Evolutionary conservation across 2,797 vertebrate species (phyloP).

Genomic region (Rhincodon typus): DNA sequence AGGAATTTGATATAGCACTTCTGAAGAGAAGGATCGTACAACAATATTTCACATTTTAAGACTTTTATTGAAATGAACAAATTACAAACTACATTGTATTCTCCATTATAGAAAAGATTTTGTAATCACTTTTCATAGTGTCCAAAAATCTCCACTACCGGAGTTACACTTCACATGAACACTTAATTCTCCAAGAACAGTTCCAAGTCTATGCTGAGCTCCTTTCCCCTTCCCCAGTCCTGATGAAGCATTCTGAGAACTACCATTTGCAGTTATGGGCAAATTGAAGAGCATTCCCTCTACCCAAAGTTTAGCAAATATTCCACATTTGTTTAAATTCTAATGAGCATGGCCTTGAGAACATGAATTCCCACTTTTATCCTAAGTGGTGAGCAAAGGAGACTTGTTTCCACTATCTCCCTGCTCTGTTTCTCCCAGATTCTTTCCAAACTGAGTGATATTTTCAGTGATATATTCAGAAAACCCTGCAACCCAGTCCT

Average conservation of each 20-base stretch:
- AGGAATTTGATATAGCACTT: too few relatives aligned
- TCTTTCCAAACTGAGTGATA: too few relatives aligned
- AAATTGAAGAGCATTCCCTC: background rate
- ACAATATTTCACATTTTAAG: background rate
- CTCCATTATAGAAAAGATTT: background rate
- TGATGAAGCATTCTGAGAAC: background rate
- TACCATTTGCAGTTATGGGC: background rate
- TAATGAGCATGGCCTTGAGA: too few relatives aligned
- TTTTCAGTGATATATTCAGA: too few relatives aligned
- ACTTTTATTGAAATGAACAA: background rate
- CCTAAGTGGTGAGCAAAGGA: too few relatives aligned
- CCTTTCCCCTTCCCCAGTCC: background rate
- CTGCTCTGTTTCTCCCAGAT: too few relatives aligned
- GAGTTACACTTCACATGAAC: background rate
- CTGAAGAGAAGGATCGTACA: too few relatives aligned
- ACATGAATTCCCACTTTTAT: too few relatives aligned
- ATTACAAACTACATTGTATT: background rate
- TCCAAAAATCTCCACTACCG: background rate
- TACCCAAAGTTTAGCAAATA: too few relatives aligned
- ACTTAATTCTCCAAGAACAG: background rate
- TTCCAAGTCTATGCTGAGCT: background rate
- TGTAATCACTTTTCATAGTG: background rate
- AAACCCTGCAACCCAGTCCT: too few relatives aligned
- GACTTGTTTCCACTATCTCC: too few relatives aligned
- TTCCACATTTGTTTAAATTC: too few relatives aligned